Percentiles rank a stretch among this genome's conserved stretches.
Evolutionary conservation across 1,140 invertebrate genomes (phyloP).

Genomic region (Drosophila parabipectinata): DNA sequence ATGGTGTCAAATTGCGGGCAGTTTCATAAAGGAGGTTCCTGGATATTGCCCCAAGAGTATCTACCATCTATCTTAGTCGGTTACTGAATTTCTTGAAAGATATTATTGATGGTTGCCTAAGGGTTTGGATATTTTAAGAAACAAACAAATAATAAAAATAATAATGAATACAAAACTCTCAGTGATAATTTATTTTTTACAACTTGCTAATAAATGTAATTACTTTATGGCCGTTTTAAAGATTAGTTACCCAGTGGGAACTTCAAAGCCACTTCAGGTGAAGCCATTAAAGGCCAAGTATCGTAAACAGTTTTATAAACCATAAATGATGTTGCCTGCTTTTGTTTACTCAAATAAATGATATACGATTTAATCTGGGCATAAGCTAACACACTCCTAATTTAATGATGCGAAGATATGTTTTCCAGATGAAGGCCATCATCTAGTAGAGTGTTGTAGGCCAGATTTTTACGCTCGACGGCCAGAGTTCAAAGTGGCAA

Average conservation of each 20-base stretch:
- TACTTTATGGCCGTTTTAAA: background rate
- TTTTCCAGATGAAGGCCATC: background rate
- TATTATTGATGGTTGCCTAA: no score
- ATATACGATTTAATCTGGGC: background rate
- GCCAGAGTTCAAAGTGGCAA: conserved; percentile 60
- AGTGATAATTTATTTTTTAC: background rate
- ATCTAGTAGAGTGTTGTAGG: background rate
- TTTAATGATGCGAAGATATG: background rate
- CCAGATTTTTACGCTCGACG: conserved; percentile 42
- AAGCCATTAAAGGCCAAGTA: background rate
- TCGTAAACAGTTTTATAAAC: conserved; percentile 3
- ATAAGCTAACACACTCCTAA: background rate
- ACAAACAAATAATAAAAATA: no score
- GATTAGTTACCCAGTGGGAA: background rate
- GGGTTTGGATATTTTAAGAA: no score
- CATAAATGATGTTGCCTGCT: background rate
- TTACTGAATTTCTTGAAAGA: background rate
- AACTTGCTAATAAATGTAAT: background rate
- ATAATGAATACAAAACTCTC: no score
- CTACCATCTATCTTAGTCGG: conserved; percentile 12
- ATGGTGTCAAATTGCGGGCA: conserved; percentile 39
- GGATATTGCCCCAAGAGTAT: conserved; percentile 17
- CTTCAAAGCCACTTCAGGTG: background rate
- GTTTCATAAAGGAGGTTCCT: conserved; percentile 41
- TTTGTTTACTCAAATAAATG: background rate